Base-by-base conservation (phyloP, 1,140 invertebrate genomes). In the Drosophila nigromelanica region DNA sequence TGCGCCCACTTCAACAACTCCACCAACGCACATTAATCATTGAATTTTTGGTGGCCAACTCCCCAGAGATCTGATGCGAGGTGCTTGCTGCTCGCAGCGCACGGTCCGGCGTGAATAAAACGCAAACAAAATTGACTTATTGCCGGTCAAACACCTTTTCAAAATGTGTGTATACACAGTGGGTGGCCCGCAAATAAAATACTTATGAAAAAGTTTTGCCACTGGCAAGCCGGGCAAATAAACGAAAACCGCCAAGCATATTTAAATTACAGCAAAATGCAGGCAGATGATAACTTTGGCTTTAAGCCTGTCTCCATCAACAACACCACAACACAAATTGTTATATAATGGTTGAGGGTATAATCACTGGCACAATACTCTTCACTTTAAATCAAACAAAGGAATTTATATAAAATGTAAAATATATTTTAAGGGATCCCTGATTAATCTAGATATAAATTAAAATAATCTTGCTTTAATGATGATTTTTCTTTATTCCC, bases 101-200 rank as follows among this genome's bases (percentile, higher is more conserved):
- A 42, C 24, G 11, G 66, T 59, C 60, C 40, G 14, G 61, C 73
- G 76, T 89, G 83, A 79, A 89, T 83, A 76, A 82, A 83, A 87
- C 75, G 76, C 87, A 89, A 78, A 89, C 83, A 83, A 89, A 89
- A 89, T 89, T 89, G 83, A 89, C 83, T 89, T 89, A 89, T 83
- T 89, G 85, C 83, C 83, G 85, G 85, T 89, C 83, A 89, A 89
- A 89, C 83, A 89, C 83, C 83, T 89, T 89, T 73, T 66, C 83
- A 68, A 83, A 87, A 69, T 71, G 62, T 56, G 33, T 61, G 45
- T 45, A 18, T 45, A 35, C 40, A 54, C 67, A 30, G 67, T 62
- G 33, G 15, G 56, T 63, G 54, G 76, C 61, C 67, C 70, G 61
- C 76, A 87, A 89, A 89, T 89, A 80, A 89, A 89, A 89, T 72